Evolutionary conservation across 2,113 vertebrate genomes (phyloP).

Genomic region (Danio rerio): DNA sequence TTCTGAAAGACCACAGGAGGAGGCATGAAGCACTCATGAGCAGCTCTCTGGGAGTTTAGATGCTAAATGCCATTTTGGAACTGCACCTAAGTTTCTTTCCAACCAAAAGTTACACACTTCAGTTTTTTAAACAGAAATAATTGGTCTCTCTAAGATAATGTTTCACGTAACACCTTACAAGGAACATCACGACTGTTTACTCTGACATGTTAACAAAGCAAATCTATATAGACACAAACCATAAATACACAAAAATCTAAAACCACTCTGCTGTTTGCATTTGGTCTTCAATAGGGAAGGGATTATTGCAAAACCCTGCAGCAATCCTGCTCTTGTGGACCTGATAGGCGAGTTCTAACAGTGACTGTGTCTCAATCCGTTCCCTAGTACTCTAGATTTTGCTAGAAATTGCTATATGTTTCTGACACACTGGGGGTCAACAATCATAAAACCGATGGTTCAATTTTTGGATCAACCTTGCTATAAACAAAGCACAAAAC

Average conservation of each 20-base stretch:
- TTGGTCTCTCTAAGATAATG: not conserved
- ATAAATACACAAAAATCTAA: not conserved
- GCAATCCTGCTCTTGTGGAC: slow-evolving; percentile 53
- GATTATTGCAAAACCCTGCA: slow-evolving; percentile 27
- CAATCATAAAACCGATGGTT: too few relatives aligned
- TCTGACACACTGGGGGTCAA: too few relatives aligned
- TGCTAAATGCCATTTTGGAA: too few relatives aligned
- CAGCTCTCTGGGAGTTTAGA: too few relatives aligned
- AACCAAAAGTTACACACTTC: not conserved
- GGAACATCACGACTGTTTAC: not conserved
- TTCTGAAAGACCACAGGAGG: too few relatives aligned
- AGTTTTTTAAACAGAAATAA: not conserved
- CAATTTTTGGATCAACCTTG: too few relatives aligned
- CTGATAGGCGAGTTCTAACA: slow-evolving; percentile 11
- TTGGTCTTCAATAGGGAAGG: not conserved
- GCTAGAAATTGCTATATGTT: too few relatives aligned
- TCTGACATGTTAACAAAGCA: not conserved
- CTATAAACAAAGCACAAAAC: too few relatives aligned
- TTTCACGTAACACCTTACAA: not conserved
- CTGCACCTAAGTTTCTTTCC: not conserved
- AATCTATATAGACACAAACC: not conserved
- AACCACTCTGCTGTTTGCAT: not conserved
- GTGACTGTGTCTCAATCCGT: not conserved
- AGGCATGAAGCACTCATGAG: too few relatives aligned
- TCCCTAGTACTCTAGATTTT: not conserved